Conservation (phyloP, 2,113 vertebrate genomes). For the Sapayoa aenigma region DNA sequence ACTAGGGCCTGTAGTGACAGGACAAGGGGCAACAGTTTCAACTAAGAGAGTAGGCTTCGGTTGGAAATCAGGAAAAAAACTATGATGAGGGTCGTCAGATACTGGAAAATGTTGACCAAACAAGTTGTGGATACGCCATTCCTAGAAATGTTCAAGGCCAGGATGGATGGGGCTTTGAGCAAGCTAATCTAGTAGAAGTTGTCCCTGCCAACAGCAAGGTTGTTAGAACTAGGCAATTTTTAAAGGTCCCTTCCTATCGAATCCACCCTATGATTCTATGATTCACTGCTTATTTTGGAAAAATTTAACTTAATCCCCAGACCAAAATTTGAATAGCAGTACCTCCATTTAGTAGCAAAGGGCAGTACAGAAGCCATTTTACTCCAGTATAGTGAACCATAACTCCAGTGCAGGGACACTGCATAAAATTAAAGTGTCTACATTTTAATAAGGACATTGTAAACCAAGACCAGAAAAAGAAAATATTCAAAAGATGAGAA, state of each 20-base stretch:
- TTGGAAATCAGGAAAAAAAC: neutral
- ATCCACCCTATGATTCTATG: neutral
- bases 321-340: neutral
- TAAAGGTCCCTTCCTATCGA: neutral
- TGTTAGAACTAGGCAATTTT: neutral
- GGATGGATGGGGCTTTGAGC: neutral
- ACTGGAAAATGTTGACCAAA: neutral
- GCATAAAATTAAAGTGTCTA: neutral
- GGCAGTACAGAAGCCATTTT: neutral
- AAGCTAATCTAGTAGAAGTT: neutral
- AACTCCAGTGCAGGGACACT: neutral
- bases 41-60: neutral
- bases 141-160: neutral
- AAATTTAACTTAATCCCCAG: neutral
- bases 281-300: neutral
- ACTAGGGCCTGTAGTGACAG: rapidly evolving
- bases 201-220: rapidly evolving
- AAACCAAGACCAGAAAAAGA: neutral
- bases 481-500: neutral
- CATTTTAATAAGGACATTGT: neutral
- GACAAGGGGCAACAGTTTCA: neutral
- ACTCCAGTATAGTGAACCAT: neutral
- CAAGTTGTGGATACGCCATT: neutral
- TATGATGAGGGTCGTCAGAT: rapidly evolving
- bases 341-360: neutral